Base-by-base conservation (phyloP, 2,888 invertebrate species). In the Anagyrus pseudococci region DNA sequence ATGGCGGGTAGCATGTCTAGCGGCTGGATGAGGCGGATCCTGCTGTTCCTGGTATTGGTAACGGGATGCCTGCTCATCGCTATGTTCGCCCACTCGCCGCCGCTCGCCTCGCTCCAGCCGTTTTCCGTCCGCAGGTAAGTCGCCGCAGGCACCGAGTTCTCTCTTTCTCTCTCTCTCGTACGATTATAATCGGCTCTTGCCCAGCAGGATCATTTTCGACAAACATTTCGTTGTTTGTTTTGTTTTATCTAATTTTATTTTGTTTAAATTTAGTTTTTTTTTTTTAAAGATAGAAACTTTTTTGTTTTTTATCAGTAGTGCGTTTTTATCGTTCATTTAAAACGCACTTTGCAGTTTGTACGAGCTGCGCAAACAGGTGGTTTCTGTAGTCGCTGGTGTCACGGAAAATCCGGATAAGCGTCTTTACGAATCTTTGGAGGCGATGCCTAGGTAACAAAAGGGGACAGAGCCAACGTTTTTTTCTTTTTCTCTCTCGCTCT, bases 21-120 rank as follows among this genome's bases (percentile, higher is more conserved):
- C 80, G 85, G 82, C 71, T 84, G 83, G 77, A 78, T 84, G 77
- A 82, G 83, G 80, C 83, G 82, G 74, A 84, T 77, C 78, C 85
- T 84, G 80, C 84, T 82, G 77, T 80, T 83, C 70, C 85, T 83
- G 62, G 82, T 83, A 70, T 73, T 84, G 68, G 77, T 84, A 72
- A 84, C 84, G 67, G 80, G 83, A 58, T 78, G 82, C 54, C 78
- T 85, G 54, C 80, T 84, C 69, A 80, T 84, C 67, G 84, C 85
- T 62, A 81, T 85, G 76, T 84, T 84, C 74, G 77, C 81, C 40
- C 76, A 80, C 68, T 74, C 80, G 55, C 80, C 81, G 46, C 79
- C 80, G 7, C 78, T 80, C 40, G 79, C 73, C 6, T 78, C 81
- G 2, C 73, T 80, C 1, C 79, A 79, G 57, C 78, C 80, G 10